Percentiles rank a stretch among this genome's conserved stretches.
These are phyloP conservation scores for Porites australiensis DNA, from an alignment of 64 coral and sea anemone genomes.

Conservation along the genomic window DNA sequence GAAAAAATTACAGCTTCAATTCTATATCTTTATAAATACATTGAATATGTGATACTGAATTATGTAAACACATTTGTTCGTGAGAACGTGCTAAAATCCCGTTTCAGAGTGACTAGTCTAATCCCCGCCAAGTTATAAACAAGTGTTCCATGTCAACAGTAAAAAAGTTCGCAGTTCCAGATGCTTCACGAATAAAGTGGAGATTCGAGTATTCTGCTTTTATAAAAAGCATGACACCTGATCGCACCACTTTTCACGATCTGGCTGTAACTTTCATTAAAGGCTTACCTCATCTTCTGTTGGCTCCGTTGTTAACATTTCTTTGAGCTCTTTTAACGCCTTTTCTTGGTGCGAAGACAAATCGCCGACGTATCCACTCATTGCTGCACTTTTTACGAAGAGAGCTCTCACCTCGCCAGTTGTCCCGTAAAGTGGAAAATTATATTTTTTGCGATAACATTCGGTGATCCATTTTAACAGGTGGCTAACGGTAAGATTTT, in stretches of 20 bases:
- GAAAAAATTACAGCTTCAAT: no score
- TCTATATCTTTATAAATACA: no score
- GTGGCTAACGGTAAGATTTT: background rate
- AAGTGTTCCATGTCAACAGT: no score
- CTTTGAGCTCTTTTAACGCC: slow-evolving; percentile 73
- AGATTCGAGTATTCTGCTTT: no score
- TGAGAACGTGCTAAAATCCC: no score
- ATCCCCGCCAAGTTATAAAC: no score
- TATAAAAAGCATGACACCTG: no score
- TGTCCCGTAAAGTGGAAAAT: background rate
- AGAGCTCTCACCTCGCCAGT: background rate
- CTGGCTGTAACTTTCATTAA: background rate
- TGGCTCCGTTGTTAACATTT: slow-evolving; percentile 75
- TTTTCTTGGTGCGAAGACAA: slow-evolving; percentile 66
- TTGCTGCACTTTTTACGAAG: background rate
- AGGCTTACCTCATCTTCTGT: slow-evolving; percentile 80
- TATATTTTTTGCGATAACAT: background rate
- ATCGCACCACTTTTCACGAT: background rate
- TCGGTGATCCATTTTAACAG: slow-evolving; percentile 14
- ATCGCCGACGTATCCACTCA: slow-evolving; percentile 82
- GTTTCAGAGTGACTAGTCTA: no score
- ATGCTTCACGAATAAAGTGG: no score
- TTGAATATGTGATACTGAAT: no score
- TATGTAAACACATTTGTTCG: no score
- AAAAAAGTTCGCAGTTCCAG: no score